Conservation (phyloP, 1,140 invertebrate species). For the Drosophila nigromelanica region DNA sequence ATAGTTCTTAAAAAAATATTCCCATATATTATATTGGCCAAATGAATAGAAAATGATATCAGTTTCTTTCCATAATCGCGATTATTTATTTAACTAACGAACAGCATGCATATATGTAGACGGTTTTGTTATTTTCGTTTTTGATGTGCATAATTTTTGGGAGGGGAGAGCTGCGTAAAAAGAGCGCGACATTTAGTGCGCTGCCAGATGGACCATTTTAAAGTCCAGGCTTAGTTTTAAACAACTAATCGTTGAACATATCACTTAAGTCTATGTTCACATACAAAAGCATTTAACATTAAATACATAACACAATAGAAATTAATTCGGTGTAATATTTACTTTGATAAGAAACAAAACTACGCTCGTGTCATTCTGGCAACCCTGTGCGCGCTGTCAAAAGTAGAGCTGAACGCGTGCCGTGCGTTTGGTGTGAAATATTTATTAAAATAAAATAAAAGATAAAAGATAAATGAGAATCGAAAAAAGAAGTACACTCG, state of each 20-base stretch:
- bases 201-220: constrained; percentile 23
- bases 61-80: not conserved
- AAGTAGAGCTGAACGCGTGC: constrained; percentile 31
- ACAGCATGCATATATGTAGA: not conserved
- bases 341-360: constrained; percentile 31
- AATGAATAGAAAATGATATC: not conserved
- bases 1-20: not conserved
- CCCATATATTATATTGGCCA: not conserved
- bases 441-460: not conserved
- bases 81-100: not conserved
- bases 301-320: not conserved
- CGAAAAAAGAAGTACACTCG: not conserved
- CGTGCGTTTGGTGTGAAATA: constrained; percentile 8
- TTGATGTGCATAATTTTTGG: constrained; percentile 22
- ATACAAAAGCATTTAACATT: constrained; percentile 2
- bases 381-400: constrained; percentile 15
- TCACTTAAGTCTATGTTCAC: not conserved
- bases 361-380: constrained; percentile 23
- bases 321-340: constrained; percentile 9
- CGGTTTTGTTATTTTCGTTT: constrained; percentile 17
- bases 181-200: constrained; percentile 38
- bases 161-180: constrained; percentile 34
- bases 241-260: not conserved
- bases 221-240: not conserved
- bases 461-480: not conserved